Base-by-base conservation (phyloP, 1,140 invertebrate genomes). In the Drosophila setifemur region DNA sequence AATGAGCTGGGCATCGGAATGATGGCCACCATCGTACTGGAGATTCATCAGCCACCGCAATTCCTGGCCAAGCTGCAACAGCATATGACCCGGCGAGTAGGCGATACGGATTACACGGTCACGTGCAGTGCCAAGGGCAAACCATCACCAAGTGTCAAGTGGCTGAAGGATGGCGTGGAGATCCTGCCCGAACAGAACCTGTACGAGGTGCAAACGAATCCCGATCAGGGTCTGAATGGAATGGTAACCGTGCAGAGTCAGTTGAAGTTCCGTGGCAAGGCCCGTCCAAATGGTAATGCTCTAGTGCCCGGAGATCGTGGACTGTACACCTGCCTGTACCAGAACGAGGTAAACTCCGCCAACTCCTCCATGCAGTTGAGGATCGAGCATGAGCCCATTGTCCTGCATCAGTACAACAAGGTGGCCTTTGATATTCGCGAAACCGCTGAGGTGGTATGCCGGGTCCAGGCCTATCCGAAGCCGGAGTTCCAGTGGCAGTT, bases 401-500 rank as follows among this genome's bases (percentile, higher is more conserved):
- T 95, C 3, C 92, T 97, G 7, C 95, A 96, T 86, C 94, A 95
- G 55, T 95, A 97, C 87, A 96, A 95, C 55, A 97, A 97, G 91
- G 97, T 98, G 0, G 97, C 97, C 2, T 97, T 95, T 71, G 96
- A 97, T 88, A 86, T 96, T 1, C 91, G 93, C 7, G 96, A 98
- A 87, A 95, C 93, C 0, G 97, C 96, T 0, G 94, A 96, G 88
- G 94, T 98, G 6, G 92, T 95, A 2, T 98, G 97, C 90, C 94
- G 95, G 83, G 96, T 98, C 2, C 96, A 97, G 88, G 96, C 97
- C 0, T 98, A 96, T 91, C 97, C 97, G 0, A 95, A 96, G 79
- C 96, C 97, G 0, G 95, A 96, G 79, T 98, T 98, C 90, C 96
- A 97, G 73, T 98, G 97, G 97, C 96, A 93, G 66, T 97, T 94